phyloP scores from a whole-genome alignment of 2,888 invertebrate species.

The Anagyrus pseudococci region DNA sequence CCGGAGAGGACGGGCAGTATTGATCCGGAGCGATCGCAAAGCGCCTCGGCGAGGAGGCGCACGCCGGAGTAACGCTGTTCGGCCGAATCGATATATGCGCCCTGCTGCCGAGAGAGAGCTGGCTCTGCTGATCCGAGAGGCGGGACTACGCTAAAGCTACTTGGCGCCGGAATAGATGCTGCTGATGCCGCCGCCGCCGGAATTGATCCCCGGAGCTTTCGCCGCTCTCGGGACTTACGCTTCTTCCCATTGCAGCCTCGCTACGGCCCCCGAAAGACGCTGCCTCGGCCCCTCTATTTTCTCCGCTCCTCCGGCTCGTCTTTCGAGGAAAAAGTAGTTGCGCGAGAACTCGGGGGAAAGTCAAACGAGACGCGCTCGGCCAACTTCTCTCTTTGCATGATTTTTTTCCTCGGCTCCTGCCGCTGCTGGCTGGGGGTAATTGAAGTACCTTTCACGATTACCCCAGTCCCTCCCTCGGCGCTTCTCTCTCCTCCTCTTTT shows the following conservation, averaged over 20 bases:
- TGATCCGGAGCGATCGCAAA: too few species aligned
- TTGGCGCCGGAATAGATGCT: too few species aligned
- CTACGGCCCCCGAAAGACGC: too few species aligned
- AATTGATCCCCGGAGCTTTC: too few species aligned
- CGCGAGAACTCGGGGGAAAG: conserved; percentile 18
- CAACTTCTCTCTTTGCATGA: conserved; percentile 2
- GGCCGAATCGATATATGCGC: too few species aligned
- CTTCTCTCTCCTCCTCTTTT: conserved; percentile 13
- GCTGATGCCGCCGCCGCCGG: too few species aligned
- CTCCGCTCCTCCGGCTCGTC: not conserved
- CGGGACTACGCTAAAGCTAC: too few species aligned
- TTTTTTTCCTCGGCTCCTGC: not conserved
- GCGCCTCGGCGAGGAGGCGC: too few species aligned
- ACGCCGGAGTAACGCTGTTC: too few species aligned
- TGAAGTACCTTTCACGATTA: conserved; percentile 32
- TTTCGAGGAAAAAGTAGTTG: conserved; percentile 12
- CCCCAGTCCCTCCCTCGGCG: conserved; percentile 22
- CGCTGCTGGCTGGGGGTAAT: conserved; percentile 10
- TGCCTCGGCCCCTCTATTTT: conserved; percentile 2
- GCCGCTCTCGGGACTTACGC: too few species aligned
- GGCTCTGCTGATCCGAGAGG: too few species aligned
- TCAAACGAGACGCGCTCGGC: conserved; percentile 26
- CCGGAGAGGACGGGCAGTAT: conserved; percentile 6
- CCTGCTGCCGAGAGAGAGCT: too few species aligned
- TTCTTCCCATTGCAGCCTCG: not conserved